Evolutionary conservation across 2,888 invertebrate genomes (phyloP), one percentile per base, ranked within the genome.

Genomic region (Clitarchus hookeri): DNA sequence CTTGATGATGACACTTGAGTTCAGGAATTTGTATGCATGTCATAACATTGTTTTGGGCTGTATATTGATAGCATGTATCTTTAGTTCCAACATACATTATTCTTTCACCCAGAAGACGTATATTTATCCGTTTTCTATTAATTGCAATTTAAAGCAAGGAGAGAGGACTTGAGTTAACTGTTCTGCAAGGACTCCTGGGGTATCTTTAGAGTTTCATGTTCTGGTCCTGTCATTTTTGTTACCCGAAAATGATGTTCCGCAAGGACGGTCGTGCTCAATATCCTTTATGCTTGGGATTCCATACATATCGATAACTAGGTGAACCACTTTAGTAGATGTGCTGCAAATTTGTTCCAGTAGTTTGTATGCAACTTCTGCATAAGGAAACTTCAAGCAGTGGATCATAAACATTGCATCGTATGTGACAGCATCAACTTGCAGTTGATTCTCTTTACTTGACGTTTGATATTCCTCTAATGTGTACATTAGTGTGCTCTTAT

Each of bases 341-440:
- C 83, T 44, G 44, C 23, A 36, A 83, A 83, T 36, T 6, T 36
- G 6, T 83, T 83, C 44, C 83, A 83, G 8, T 23, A 83, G 44
- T 83, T 19, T 83, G 23, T 83, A 83, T 44, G 83, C 44, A 44
- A 11, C 44, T 26, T 26, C 44, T 83, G n/a, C 23, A 83, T n/a
- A n/a, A n/a, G n/a, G n/a, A n/a, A n/a, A n/a, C n/a, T n/a, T n/a
- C n/a, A n/a, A n/a, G n/a, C n/a, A n/a, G n/a, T n/a, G n/a, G n/a
- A n/a, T n/a, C n/a, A n/a, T n/a, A n/a, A n/a, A n/a, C n/a, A n/a
- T n/a, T n/a, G n/a, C n/a, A n/a, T n/a, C n/a, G n/a, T n/a, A n/a
- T n/a, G n/a, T n/a, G n/a, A n/a, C n/a, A n/a, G 79, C 79, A 79
- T 79, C 27, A 8, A 79, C 79, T 79, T 79, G 26, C 79, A 79